phyloP scores from a whole-genome alignment of 2,113 vertebrate genomes.

The cattle (Bos taurus) region ARS-UCD2.0 NC_037338.1:54974501-54975000 shows the following conservation, averaged over 20 bases:
- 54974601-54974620: not conserved
- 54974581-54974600: not conserved
- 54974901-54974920: not conserved
- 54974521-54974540: fast-evolving
- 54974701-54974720: not conserved
- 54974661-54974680: not conserved
- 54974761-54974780: not conserved
- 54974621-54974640: not conserved
- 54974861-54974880: not conserved
- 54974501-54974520: not conserved
- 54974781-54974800: not conserved
- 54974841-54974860: not conserved
- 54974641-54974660: not conserved
- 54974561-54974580: not conserved
- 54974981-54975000: not conserved
- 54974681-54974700: not conserved
- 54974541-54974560: not conserved
- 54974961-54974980: not conserved
- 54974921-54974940: not conserved
- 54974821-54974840: not conserved
- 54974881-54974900: not conserved
- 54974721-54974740: not conserved
- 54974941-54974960: not conserved
- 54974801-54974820: not conserved
- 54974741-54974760: not conserved